These are phyloP conservation scores for Nycticryphes semicollaris DNA, from an alignment of 2,113 vertebrate genomes.

Conservation along the genomic window DNA sequence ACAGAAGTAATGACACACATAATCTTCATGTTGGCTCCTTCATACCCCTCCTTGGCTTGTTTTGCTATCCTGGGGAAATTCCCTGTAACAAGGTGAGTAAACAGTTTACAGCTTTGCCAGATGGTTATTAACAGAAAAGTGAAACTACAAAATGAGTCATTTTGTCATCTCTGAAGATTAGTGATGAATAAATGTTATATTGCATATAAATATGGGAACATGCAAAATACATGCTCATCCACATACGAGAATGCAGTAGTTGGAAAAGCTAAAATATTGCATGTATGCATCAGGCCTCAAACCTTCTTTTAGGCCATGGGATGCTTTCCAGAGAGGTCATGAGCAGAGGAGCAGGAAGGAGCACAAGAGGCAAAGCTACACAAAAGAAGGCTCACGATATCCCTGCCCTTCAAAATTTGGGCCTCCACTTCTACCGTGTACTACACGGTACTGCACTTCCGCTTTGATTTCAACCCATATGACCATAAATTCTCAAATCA, in stretches of 20 bases:
- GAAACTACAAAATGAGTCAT: neutral
- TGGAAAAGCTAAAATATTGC: neutral
- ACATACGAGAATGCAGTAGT: neutral
- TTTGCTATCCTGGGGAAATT: neutral
- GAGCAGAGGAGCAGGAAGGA: neutral
- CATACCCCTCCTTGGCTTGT: neutral
- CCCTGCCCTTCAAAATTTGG: neutral
- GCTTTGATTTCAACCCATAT: neutral
- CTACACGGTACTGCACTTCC: neutral
- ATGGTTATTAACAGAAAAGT: neutral
- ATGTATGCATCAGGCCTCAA: neutral
- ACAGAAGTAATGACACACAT: neutral
- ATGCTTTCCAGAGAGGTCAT: neutral
- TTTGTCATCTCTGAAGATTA: neutral
- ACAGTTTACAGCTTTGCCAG: neutral
- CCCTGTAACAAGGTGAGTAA: neutral
- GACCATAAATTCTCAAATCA: neutral
- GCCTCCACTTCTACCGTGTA: neutral
- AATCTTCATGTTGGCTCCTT: neutral
- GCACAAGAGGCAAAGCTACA: neutral
- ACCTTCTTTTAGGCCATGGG: neutral
- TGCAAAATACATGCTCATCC: neutral
- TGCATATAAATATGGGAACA: neutral
- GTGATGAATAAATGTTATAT: neutral
- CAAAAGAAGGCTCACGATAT: neutral